Evolutionary conservation across 2,797 vertebrate genomes (phyloP).

Genomic region (Leptoclinus maculatus): DNA sequence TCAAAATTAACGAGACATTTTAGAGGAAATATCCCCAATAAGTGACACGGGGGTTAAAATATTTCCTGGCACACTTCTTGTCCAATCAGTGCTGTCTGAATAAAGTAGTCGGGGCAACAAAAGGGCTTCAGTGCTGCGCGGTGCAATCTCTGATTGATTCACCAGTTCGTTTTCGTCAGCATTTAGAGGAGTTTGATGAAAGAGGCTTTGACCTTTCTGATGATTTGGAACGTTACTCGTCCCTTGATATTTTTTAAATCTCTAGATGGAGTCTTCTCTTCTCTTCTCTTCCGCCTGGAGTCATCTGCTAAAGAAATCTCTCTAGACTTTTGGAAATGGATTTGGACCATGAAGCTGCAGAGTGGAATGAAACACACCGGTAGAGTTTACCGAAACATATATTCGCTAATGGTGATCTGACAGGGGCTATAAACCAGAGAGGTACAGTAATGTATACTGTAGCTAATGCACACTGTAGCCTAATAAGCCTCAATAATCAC

Average conservation of each 20-base stretch:
- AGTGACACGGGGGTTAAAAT: constrained; percentile 43
- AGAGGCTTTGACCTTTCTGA: constrained; percentile 63
- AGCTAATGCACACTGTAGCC: constrained; percentile 5
- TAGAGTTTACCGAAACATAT: constrained; percentile 3
- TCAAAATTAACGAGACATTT: constrained; percentile 56
- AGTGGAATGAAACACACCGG: constrained; percentile 13
- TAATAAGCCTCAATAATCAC: constrained; percentile 33
- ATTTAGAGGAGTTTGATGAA: constrained; percentile 61
- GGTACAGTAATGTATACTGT: background rate
- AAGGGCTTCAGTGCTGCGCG: constrained; percentile 32
- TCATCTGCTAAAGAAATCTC: constrained; percentile 66
- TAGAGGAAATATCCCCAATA: constrained; percentile 47
- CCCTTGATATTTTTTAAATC: constrained; percentile 40
- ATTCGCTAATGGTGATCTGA: constrained; percentile 14
- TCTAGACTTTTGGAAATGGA: constrained; percentile 32
- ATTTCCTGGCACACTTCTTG: constrained; percentile 65
- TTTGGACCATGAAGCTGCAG: constrained; percentile 18
- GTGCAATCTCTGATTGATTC: constrained; percentile 57
- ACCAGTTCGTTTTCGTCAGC: constrained; percentile 63
- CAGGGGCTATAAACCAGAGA: constrained; percentile 18
- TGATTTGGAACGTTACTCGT: constrained; percentile 71
- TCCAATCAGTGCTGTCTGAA: constrained; percentile 51
- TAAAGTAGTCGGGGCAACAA: constrained; percentile 40
- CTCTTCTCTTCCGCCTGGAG: constrained; percentile 17
- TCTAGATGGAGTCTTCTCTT: constrained; percentile 40